Percentiles rank a stretch among this genome's conserved stretches.
These are phyloP conservation scores for Melanotaenia boesemani DNA, from an alignment of 2,797 vertebrate genomes.

Conservation along the genomic window DNA sequence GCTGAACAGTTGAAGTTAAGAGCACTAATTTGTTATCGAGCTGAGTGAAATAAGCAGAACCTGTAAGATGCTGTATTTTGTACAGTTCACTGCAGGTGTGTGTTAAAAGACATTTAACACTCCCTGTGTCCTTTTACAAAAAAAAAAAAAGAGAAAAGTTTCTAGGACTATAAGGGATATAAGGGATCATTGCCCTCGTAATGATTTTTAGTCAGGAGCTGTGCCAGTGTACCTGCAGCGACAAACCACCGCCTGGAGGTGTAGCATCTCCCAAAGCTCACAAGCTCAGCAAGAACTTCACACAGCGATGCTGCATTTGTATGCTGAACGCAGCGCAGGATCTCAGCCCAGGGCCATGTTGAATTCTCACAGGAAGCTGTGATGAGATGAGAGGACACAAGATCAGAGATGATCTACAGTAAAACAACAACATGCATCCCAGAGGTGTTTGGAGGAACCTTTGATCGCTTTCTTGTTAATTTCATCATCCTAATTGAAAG, in stretches of 20 bases:
- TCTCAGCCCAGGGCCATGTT: constrained; percentile 49
- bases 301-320: constrained; percentile 57
- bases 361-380: constrained; percentile 60
- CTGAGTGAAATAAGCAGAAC: not conserved
- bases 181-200: constrained; percentile 16
- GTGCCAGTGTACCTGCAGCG: constrained; percentile 30
- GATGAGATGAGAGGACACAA: constrained; percentile 51
- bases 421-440: constrained; percentile 55
- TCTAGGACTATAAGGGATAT: constrained; percentile 17
- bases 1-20: not conserved
- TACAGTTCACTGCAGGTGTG: not conserved
- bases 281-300: constrained; percentile 58
- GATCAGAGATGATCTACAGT: constrained; percentile 42
- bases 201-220: constrained; percentile 18
- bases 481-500: constrained; percentile 42
- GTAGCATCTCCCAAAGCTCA: constrained; percentile 52
- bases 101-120: constrained; percentile 11
- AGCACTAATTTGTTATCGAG: constrained; percentile 8
- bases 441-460: constrained; percentile 38
- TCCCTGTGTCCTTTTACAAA: constrained; percentile 9
- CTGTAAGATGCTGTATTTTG: constrained; percentile 14
- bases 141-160: not conserved
- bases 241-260: constrained; percentile 42
- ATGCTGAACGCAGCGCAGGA: constrained; percentile 35
- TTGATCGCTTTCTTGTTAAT: constrained; percentile 54